Evolutionary conservation across 2,113 vertebrate species (phyloP).

Genomic region (Fregata magnificens): DNA sequence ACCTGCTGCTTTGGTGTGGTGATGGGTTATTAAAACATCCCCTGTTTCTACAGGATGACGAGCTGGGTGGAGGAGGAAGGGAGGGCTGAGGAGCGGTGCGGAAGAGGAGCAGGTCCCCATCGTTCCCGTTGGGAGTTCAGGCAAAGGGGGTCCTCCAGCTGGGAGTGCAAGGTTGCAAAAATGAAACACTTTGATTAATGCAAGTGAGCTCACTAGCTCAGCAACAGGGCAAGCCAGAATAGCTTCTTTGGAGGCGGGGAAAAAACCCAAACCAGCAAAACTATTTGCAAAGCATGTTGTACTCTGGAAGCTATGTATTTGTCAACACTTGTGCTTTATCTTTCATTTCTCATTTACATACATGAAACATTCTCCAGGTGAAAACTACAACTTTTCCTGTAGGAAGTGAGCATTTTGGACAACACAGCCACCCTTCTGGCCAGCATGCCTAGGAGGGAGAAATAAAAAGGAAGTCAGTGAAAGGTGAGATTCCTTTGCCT

Average conservation of each 20-base stretch:
- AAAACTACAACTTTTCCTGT: not conserved
- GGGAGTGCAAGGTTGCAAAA: not conserved
- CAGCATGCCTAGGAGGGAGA: not conserved
- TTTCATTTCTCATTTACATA: not conserved
- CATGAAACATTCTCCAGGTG: not conserved
- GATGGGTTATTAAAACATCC: not conserved
- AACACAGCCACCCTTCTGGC: not conserved
- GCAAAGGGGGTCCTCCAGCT: not conserved
- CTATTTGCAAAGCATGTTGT: not conserved
- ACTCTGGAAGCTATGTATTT: not conserved
- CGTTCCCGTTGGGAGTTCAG: not conserved
- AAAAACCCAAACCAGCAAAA: not conserved
- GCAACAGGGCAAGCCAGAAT: not conserved
- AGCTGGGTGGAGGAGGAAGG: not conserved
- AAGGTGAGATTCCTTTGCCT: not conserved
- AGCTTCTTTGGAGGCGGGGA: not conserved
- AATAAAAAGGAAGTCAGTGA: not conserved
- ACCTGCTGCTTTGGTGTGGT: not conserved
- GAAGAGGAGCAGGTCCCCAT: not conserved
- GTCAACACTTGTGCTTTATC: not conserved
- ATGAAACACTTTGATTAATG: not conserved
- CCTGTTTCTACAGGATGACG: not conserved
- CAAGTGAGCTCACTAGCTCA: not conserved
- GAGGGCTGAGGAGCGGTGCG: not conserved
- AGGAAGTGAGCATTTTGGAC: not conserved